Percentiles rank a stretch among this genome's conserved stretches.
Conservation (phyloP, 2,113 vertebrate genomes). For the Dipodomys stephensi region DNA sequence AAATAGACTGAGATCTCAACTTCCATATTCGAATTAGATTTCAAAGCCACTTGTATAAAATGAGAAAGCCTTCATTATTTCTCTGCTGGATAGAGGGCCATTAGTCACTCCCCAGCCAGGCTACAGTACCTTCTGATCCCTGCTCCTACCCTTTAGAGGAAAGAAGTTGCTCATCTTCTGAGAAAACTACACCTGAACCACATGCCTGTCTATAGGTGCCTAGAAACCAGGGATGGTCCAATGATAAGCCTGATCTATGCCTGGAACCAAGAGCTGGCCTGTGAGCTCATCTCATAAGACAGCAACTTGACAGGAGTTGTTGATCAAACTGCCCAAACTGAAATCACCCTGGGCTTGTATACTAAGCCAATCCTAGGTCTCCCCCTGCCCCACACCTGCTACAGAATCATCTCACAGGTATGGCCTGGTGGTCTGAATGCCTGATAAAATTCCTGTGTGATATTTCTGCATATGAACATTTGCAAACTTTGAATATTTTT, state of each 20-base stretch:
- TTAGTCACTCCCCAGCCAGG: conserved; percentile 46
- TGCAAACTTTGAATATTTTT: background rate
- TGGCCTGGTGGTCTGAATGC: background rate
- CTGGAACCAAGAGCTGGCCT: background rate
- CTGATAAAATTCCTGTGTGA: background rate
- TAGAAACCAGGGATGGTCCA: background rate
- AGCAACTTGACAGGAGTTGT: background rate
- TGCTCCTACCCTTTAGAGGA: background rate
- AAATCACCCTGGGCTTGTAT: background rate
- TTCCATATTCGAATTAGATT: conserved; percentile 78
- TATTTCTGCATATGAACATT: background rate
- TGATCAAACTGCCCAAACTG: background rate
- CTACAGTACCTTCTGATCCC: background rate
- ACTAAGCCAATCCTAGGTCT: background rate
- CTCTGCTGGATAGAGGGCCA: conserved; percentile 21
- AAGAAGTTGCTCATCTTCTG: background rate
- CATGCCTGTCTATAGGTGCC: background rate
- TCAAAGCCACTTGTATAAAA: conserved; percentile 75
- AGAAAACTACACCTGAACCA: background rate
- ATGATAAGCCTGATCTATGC: background rate
- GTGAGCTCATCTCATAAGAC: background rate
- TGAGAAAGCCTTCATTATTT: conserved; percentile 56
- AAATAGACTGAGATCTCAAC: conserved; percentile 77
- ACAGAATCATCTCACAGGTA: background rate
- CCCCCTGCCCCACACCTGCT: background rate